Base-by-base conservation (phyloP, 2,797 vertebrate genomes). In the Mustela erminea region DNA sequence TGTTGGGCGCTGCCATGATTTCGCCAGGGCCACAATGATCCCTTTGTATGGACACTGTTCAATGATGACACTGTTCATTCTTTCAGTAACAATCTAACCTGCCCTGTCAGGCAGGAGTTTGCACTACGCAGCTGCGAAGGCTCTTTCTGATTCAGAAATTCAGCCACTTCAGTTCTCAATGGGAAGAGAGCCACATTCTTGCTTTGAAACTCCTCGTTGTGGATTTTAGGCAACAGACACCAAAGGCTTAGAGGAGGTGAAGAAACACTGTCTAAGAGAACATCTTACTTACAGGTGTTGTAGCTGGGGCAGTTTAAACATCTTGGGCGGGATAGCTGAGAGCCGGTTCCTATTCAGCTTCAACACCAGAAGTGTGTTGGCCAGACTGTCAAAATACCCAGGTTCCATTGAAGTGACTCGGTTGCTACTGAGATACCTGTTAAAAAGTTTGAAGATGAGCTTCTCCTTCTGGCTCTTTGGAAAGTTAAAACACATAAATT, bases 291-390 rank as follows among this genome's bases (percentile, higher is more conserved):
- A 99, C 99, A 99, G 99, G 97, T 99, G 99, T 94, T 99, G 99
- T 74, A 99, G 99, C 96, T 99, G 99, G 96, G 99, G 99, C 74
- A 99, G 99, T 97, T 99, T 99, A 98, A 99, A 99, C 99, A 99
- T 99, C 99, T 99, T 99, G 86, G 99, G 98, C 1, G 99, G 99
- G 95, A 99, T 98, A 92, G 98, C 82, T 93, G 99, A 99, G 89
- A 99, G 99, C 11, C 99, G 99, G 98, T 99, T 99, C 97, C 99
- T 99, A 98, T 99, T 99, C 95, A 99, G 99, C 72, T 99, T 99
- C 83, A 99, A 98, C 72, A 99, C 98, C 98, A 99, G 99, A 95
- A 99, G 99, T 21, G 99, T 99, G 97, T 93, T 98, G 75, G 99
- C 99, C 98, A 99, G 98, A 97, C 99, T 99, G 97, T 99, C 99